Evolutionary conservation across 2,888 invertebrate genomes (phyloP).

Genomic region (Noctua pronuba): DNA sequence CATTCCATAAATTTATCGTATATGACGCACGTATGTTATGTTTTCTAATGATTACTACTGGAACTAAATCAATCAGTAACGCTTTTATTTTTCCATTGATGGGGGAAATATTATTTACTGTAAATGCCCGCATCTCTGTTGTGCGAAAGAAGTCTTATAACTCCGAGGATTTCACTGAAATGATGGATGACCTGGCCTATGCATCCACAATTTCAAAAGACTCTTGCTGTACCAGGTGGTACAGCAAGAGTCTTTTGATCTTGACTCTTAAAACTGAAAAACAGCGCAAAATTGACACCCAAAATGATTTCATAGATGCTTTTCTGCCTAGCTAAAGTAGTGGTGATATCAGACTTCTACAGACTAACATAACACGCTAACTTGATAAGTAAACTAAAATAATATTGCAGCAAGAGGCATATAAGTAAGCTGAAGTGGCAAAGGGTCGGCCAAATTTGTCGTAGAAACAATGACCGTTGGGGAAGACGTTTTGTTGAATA

Average conservation of each 20-base stretch:
- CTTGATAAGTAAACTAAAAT: not conserved
- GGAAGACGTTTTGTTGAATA: no score
- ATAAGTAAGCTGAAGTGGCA: no score
- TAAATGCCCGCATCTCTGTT: not conserved
- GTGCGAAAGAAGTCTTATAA: not conserved
- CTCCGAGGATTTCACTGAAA: not conserved
- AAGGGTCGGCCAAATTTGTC: no score
- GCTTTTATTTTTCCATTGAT: conserved; percentile 45
- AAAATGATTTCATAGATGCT: not conserved
- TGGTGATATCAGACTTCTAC: not conserved
- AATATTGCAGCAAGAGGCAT: not conserved
- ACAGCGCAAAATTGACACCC: not conserved
- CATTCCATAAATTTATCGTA: not conserved
- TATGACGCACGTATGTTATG: conserved; percentile 7
- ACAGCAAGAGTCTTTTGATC: no score
- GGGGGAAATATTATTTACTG: no score
- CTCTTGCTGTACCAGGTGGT: not conserved
- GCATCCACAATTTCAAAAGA: not conserved
- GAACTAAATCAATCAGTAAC: conserved; percentile 32
- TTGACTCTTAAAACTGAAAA: not conserved
- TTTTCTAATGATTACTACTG: conserved; percentile 37
- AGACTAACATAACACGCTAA: not conserved
- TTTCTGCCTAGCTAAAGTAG: not conserved
- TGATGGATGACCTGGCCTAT: not conserved
- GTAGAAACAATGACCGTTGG: no score